A percentile compares a stretch with the other conserved stretches of the same genome.
These are phyloP conservation scores for Perca schrenkii DNA, from an alignment of 2,113 vertebrate species.

Conservation along the genomic window DNA sequence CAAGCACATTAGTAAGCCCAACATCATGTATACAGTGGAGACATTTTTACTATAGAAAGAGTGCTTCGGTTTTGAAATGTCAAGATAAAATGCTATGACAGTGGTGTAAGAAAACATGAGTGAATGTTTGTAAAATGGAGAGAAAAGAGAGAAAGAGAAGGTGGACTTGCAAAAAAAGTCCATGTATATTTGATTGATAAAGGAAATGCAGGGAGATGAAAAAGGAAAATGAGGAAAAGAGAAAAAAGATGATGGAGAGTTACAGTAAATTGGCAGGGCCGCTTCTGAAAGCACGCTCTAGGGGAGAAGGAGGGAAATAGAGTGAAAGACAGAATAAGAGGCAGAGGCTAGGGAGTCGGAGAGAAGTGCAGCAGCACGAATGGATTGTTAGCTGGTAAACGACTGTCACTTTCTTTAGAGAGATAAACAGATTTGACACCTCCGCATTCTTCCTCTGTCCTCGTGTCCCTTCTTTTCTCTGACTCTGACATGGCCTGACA, in stretches of 20 bases:
- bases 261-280: constrained; percentile 74
- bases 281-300: constrained; percentile 67
- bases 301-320: constrained; percentile 40
- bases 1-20: constrained; percentile 42
- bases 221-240: constrained; percentile 61
- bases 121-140: constrained; percentile 39
- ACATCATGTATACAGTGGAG: constrained; percentile 71
- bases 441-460: constrained; percentile 62
- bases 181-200: constrained; percentile 71
- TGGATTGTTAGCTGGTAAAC: constrained; percentile 79
- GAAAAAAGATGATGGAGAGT: constrained; percentile 71
- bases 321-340: constrained; percentile 59
- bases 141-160: constrained; percentile 19
- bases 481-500: constrained; percentile 71
- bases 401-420: constrained; percentile 74
- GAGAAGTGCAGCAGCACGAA: constrained; percentile 56
- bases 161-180: constrained; percentile 14
- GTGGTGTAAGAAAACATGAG: constrained; percentile 64
- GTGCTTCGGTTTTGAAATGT: constrained; percentile 70
- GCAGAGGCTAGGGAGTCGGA: constrained; percentile 60
- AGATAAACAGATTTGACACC: constrained; percentile 78
- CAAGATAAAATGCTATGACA: constrained; percentile 72
- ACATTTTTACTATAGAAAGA: constrained; percentile 63
- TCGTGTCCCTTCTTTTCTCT: constrained; percentile 65
- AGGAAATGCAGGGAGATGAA: constrained; percentile 68